These are phyloP conservation scores for Cyaniris semiargus DNA, from an alignment of 2,888 invertebrate genomes.

Conservation along the genomic window DNA sequence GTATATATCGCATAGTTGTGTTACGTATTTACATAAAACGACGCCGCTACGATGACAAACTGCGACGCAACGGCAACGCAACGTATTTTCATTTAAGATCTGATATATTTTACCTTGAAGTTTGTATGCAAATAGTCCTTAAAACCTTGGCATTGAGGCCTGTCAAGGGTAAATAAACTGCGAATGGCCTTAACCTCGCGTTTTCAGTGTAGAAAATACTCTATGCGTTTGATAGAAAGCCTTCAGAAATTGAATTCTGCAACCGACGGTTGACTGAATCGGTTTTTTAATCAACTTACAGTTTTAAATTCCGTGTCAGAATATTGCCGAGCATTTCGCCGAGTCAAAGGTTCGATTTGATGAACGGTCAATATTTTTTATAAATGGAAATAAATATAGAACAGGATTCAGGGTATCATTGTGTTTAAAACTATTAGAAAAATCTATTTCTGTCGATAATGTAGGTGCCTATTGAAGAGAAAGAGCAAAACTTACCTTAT, in stretches of 20 bases:
- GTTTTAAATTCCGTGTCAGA: not conserved
- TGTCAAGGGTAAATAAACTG: not conserved
- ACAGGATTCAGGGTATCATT: not conserved
- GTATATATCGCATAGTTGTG: no score
- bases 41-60: no score
- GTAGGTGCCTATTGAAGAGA: not conserved
- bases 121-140: no score
- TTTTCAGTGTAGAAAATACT: not conserved
- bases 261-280: not conserved
- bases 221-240: not conserved
- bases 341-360: not conserved
- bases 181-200: not conserved
- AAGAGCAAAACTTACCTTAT: no score
- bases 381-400: not conserved
- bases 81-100: no score
- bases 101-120: no score
- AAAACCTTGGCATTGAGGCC: no score
- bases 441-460: not conserved
- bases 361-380: not conserved
- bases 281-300: constrained; percentile 10
- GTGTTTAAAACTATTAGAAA: not conserved
- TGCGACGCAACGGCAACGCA: no score
- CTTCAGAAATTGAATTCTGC: constrained; percentile 19
- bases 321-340: not conserved
- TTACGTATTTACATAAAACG: no score